Evolutionary conservation across 2,888 invertebrate species (phyloP), one percentile per base, ranked within the genome.

Genomic region (Mesochorus sp.): DNA sequence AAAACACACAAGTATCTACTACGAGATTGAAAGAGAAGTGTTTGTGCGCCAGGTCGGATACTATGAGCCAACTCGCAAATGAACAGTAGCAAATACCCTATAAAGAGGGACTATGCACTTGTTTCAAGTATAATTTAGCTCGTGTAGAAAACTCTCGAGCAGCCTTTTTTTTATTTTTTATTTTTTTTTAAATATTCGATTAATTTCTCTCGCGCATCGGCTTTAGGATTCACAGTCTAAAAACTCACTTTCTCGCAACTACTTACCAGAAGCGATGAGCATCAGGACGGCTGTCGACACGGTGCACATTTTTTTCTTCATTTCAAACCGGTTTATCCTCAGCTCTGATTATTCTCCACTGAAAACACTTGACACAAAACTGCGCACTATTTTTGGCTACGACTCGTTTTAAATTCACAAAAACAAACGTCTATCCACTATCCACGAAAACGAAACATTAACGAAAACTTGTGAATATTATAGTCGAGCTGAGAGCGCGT

Each of bases 231-330:
- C 21, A 21, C 8, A 42, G 26, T 19, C n/a, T 3, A 26, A 21
- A 42, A 14, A 24, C 51, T n/a, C n/a, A n/a, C n/a, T n/a, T n/a
- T n/a, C n/a, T n/a, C n/a, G n/a, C n/a, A n/a, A 14, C 6, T 8
- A 76, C 76, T 77, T 53, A 77, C 77, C 77, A 34, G 21, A 55
- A 47, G 55, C 24, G 10, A 62, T 39, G 31, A 73, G 31, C 19
- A 77, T 31, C 31, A 55, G 12, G n/a, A 39, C 42, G 17, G 51
- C 42, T 37, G 67, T 72, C 55, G 55, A 67, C 19, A 28, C 19
- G 51, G 1, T 12, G 49, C 47, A 62, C 72, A 73, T 67, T 10
- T 24, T 55, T 24, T 24, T 5, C 21, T 34, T 21, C 34, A 28
- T 49, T 14, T 21, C 3, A 10, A 21, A 14, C 14, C 10, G 12